Evolutionary conservation across 2,888 invertebrate species (phyloP).

Genomic region (Camponotus fellah): DNA sequence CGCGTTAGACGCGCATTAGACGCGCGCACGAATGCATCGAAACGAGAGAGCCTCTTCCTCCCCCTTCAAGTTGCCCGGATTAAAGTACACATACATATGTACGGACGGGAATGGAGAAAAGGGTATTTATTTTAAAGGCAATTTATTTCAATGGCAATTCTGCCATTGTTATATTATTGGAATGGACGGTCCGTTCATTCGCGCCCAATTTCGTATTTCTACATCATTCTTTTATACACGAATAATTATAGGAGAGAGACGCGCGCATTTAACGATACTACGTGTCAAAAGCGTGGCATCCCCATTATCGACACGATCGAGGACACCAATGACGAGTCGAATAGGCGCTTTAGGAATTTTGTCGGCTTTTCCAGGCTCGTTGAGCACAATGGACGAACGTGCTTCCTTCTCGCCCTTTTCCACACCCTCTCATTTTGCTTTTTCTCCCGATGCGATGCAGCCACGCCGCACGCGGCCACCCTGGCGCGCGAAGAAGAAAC

Average conservation of each 20-base stretch:
- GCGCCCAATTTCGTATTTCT: too few relatives aligned
- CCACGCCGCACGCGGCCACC: conserved; percentile 20
- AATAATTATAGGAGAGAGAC: too few relatives aligned
- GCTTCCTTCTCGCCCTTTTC: conserved; percentile 28
- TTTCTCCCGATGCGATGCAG: neutral
- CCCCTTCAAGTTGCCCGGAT: neutral
- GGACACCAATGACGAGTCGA: conserved; percentile 67
- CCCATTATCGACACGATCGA: conserved; percentile 72
- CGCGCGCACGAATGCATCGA: neutral
- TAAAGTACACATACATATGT: neutral
- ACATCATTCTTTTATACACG: too few relatives aligned
- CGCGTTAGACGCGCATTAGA: too few relatives aligned
- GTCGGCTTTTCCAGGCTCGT: conserved; percentile 72
- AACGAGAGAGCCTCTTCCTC: too few relatives aligned
- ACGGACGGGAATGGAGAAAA: too few relatives aligned
- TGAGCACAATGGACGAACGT: conserved; percentile 72
- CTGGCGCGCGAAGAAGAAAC: neutral
- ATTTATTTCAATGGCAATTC: too few relatives aligned
- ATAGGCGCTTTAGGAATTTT: conserved; percentile 73
- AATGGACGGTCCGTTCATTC: too few relatives aligned
- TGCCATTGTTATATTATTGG: too few relatives aligned
- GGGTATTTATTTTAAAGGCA: too few relatives aligned
- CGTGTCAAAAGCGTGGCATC: conserved; percentile 63
- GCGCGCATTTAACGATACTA: neutral
- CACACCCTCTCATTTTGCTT: conserved; percentile 13